These are phyloP conservation scores for Plebejus melissa DNA, from an alignment of 2,888 invertebrate genomes.

Conservation along the genomic window DNA sequence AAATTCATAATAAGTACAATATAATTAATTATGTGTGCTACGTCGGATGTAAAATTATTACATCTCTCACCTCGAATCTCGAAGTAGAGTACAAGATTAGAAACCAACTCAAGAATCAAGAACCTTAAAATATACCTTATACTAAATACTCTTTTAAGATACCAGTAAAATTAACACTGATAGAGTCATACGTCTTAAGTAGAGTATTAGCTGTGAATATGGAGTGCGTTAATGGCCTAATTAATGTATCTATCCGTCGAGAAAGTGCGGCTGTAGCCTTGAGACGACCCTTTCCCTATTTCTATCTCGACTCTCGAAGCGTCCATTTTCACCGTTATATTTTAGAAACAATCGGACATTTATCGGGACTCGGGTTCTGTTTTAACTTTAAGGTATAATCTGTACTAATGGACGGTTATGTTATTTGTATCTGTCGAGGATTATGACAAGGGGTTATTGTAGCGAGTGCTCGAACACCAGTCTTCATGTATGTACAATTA, in stretches of 20 bases:
- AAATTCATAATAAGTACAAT: too few relatives aligned
- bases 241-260: conserved; percentile 67
- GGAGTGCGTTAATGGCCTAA: conserved; percentile 51
- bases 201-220: conserved; percentile 17
- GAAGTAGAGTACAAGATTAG: neutral
- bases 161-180: neutral
- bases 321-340: conserved; percentile 60
- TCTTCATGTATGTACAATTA: neutral
- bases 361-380: conserved; percentile 51
- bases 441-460: conserved; percentile 36
- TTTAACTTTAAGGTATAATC: conserved; percentile 35
- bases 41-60: neutral
- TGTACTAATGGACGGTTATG: conserved; percentile 38
- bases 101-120: neutral
- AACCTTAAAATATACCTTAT: neutral
- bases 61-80: neutral
- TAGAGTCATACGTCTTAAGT: conserved; percentile 3
- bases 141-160: neutral
- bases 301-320: conserved; percentile 53
- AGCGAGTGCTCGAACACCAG: conserved; percentile 25
- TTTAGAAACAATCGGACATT: conserved; percentile 66
- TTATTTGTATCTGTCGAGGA: conserved; percentile 37
- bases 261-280: conserved; percentile 75
- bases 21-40: too few relatives aligned
- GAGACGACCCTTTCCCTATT: conserved; percentile 74